These are phyloP conservation scores for Petrocephalus microphthalmus DNA, from an alignment of 2,113 vertebrate species.

Conservation along the genomic window DNA sequence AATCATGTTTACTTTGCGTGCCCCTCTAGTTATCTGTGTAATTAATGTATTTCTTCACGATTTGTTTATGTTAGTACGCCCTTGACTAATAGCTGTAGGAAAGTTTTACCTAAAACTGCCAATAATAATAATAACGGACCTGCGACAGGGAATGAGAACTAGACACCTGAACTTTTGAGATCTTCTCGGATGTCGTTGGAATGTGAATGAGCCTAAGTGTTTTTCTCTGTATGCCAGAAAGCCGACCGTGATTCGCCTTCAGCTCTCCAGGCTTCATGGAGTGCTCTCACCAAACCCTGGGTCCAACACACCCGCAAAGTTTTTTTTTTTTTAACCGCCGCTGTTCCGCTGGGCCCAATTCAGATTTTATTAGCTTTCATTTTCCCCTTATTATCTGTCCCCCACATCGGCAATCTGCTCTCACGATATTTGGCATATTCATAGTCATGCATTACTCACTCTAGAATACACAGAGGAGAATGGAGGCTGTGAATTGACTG, in stretches of 20 bases:
- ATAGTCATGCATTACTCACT: slow-evolving; percentile 48
- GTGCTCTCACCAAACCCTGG: not conserved
- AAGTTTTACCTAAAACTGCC: not conserved
- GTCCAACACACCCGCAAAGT: not conserved
- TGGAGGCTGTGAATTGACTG: slow-evolving; percentile 19
- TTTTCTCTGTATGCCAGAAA: not conserved
- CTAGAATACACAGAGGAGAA: slow-evolving; percentile 42
- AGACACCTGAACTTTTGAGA: not conserved
- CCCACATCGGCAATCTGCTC: slow-evolving; percentile 1
- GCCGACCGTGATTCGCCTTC: not conserved
- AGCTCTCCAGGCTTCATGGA: not conserved
- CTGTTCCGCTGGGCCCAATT: not conserved
- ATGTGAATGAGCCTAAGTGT: not conserved
- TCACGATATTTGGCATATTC: slow-evolving; percentile 46
- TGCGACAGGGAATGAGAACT: not conserved
- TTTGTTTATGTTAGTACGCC: not conserved
- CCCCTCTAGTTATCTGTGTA: not conserved
- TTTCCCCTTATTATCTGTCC: not conserved
- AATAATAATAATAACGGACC: not conserved
- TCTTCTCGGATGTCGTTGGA: not conserved
- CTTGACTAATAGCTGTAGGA: not conserved
- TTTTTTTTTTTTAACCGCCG: not conserved
- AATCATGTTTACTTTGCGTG: not conserved
- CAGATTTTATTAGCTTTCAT: not conserved
- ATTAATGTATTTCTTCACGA: not conserved